Percentiles rank a stretch among this genome's conserved stretches.
These are phyloP conservation scores for Ceratitis capitata DNA, from an alignment of 1,140 invertebrate genomes.

Conservation along the genomic window DNA sequence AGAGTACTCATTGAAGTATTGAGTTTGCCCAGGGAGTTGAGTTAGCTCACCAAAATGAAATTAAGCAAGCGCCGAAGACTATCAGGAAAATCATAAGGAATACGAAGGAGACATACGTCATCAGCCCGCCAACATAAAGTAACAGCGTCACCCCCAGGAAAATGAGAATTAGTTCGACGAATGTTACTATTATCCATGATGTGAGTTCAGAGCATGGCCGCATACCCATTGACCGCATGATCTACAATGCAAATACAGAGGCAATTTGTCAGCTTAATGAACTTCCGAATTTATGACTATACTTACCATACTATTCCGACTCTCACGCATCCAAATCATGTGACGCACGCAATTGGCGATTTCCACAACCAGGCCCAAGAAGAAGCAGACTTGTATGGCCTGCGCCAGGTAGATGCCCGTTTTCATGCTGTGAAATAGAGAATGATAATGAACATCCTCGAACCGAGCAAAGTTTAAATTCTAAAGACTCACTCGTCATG, in stretches of 20 bases:
- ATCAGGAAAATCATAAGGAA: conserved; percentile 69
- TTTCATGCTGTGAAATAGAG: conserved; percentile 68
- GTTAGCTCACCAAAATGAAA: conserved; percentile 74
- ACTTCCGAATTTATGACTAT: neutral
- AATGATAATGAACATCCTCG: neutral
- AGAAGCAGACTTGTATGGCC: conserved; percentile 71
- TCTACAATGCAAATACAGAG: conserved; percentile 59
- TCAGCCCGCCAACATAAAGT: conserved; percentile 68
- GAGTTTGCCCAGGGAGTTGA: too few relatives aligned
- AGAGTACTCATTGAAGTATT: too few relatives aligned
- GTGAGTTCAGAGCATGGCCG: conserved; percentile 70
- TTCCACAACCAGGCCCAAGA: conserved; percentile 72
- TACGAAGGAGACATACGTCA: conserved; percentile 69
- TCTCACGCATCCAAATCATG: conserved; percentile 74
- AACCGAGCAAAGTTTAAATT: neutral
- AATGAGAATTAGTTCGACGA: conserved; percentile 68
- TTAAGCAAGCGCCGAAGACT: conserved; percentile 69
- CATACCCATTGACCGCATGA: conserved; percentile 76
- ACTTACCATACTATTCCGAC: conserved; percentile 72
- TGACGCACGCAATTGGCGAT: conserved; percentile 72
- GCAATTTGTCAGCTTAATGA: neutral
- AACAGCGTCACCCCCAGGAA: conserved; percentile 67
- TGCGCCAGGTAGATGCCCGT: conserved; percentile 73
- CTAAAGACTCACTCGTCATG: conserved; percentile 69
- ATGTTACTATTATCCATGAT: conserved; percentile 71